These are phyloP conservation scores for Zaprionus bogoriensis DNA, from an alignment of 2,888 invertebrate genomes.

Conservation along the genomic window DNA sequence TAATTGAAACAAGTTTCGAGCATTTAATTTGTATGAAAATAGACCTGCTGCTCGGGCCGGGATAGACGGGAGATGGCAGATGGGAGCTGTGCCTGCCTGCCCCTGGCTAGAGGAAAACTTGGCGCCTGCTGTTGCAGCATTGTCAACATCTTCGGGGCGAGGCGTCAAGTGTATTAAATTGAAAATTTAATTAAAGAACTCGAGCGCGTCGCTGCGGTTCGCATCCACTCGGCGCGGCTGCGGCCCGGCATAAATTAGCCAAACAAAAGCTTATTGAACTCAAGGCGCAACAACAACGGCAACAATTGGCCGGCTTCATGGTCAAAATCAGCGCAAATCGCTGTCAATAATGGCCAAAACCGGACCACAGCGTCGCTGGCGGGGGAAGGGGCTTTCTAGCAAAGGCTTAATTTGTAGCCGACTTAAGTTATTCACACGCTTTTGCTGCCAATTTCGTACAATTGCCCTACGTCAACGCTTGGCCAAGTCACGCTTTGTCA, in stretches of 20 bases:
- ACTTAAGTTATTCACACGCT: slow-evolving; percentile 66
- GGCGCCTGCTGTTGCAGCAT: slow-evolving; percentile 56
- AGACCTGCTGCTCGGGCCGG: slow-evolving; percentile 20
- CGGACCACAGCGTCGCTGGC: slow-evolving; percentile 46
- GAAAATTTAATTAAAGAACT: slow-evolving; percentile 74
- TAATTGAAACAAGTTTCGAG: slow-evolving; percentile 41
- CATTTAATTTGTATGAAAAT: slow-evolving; percentile 67
- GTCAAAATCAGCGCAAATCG: slow-evolving; percentile 70
- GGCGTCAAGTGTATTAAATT: slow-evolving; percentile 64
- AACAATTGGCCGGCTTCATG: slow-evolving; percentile 50
- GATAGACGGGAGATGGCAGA: slow-evolving; percentile 11
- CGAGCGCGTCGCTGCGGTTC: slow-evolving; percentile 5
- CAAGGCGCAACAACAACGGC: slow-evolving; percentile 30
- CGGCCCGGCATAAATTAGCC: slow-evolving; percentile 61
- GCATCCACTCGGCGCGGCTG: neutral
- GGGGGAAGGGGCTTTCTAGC: slow-evolving; percentile 6
- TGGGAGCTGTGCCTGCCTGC: neutral
- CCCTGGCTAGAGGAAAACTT: slow-evolving; percentile 63
- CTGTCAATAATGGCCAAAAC: slow-evolving; percentile 64
- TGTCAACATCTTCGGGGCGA: slow-evolving; percentile 15
- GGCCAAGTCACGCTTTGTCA: slow-evolving; percentile 62
- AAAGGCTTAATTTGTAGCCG: slow-evolving; percentile 71
- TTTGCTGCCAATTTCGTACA: slow-evolving; percentile 62
- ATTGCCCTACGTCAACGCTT: slow-evolving; percentile 63
- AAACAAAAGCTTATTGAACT: slow-evolving; percentile 71